A percentile compares a stretch with the other conserved stretches of the same genome.
These are phyloP conservation scores for Mechanitis mazaeus DNA, from an alignment of 2,888 invertebrate genomes.

Conservation along the genomic window DNA sequence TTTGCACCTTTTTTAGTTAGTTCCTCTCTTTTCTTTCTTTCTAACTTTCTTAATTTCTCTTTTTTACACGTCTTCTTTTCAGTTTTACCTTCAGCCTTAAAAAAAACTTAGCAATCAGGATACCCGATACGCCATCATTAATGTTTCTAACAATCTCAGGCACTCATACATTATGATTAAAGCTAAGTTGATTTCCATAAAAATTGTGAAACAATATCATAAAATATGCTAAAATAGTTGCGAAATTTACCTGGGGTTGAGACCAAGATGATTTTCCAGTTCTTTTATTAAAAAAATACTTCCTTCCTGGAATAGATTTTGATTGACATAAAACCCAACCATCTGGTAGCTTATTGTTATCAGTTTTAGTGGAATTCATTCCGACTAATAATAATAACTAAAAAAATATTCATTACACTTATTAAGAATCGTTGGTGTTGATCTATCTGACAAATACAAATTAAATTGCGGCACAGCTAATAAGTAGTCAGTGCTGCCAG, in stretches of 20 bases:
- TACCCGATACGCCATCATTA: conserved; percentile 5
- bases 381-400: conserved; percentile 31
- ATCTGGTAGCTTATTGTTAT: conserved; percentile 61
- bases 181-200: conserved; percentile 1
- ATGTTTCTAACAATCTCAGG: not conserved
- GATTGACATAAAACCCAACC: conserved; percentile 68
- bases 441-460: conserved; percentile 25
- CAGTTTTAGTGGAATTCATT: conserved; percentile 59
- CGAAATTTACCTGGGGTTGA: conserved; percentile 62
- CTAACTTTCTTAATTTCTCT: conserved; percentile 41
- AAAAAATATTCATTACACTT: conserved; percentile 21
- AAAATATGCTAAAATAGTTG: conserved; percentile 33
- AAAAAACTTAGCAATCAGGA: conserved; percentile 32
- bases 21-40: conserved; percentile 47
- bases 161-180: not conserved
- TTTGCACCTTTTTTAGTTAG: conserved; percentile 46
- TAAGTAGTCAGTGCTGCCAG: not conserved
- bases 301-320: conserved; percentile 63
- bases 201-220: conserved; percentile 9
- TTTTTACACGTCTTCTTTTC: conserved; percentile 43
- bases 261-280: conserved; percentile 70
- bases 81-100: conserved; percentile 49
- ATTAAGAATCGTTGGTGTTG: conserved; percentile 24
- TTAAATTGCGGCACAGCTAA: conserved; percentile 7
- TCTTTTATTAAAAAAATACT: conserved; percentile 68